Conservation (phyloP, 1,140 invertebrate species). For the Meteorus sp. region DNA sequence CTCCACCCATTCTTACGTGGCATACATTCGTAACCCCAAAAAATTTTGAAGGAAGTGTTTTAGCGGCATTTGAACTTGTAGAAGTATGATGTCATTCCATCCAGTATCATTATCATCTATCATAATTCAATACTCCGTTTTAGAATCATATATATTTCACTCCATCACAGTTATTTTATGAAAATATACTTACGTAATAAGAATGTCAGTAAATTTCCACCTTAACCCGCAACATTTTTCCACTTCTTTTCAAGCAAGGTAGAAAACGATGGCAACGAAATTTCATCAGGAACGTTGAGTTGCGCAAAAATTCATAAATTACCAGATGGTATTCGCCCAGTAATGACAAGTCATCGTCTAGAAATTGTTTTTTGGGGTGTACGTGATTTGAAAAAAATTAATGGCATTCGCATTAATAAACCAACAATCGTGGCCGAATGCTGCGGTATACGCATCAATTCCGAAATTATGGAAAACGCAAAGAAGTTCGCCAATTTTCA, state of each 20-base stretch:
- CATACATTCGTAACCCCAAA: constrained; percentile 54
- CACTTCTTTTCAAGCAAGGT: too few species aligned
- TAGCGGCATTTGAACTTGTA: constrained; percentile 63
- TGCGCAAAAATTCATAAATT: constrained; percentile 49
- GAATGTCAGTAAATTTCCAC: too few species aligned
- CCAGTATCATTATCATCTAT: constrained; percentile 2
- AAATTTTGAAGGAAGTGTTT: constrained; percentile 57
- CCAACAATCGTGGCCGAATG: constrained; percentile 63
- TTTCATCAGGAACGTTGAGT: constrained; percentile 32
- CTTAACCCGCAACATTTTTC: too few species aligned
- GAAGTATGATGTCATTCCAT: constrained; percentile 49
- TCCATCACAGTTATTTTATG: too few species aligned
- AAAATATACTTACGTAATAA: too few species aligned
- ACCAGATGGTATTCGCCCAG: constrained; percentile 59
- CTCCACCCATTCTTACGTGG: constrained; percentile 62
- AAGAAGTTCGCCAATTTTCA: constrained; percentile 57
- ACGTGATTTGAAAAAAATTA: constrained; percentile 59
- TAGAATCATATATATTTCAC: too few species aligned
- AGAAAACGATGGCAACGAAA: constrained; percentile 37
- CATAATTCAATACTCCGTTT: not conserved
- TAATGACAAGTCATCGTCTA: constrained; percentile 51
- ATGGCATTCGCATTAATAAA: constrained; percentile 53
- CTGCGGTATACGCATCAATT: constrained; percentile 58
- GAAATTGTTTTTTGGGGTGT: constrained; percentile 70
- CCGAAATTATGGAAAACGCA: constrained; percentile 59